Conservation (phyloP, 2,888 invertebrate species). For the Nebria brevicollis region DNA sequence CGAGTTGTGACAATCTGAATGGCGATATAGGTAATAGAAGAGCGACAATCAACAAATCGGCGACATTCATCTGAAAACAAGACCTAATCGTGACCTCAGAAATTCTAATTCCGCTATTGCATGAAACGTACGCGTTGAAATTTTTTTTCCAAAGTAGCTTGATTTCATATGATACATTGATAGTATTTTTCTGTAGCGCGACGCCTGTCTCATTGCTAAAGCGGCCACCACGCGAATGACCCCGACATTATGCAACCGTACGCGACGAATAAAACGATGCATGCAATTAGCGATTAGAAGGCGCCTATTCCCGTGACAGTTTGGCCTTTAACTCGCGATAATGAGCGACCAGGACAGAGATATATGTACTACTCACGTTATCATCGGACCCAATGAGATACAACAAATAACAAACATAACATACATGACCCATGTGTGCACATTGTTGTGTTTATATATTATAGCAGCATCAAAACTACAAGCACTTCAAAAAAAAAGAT, state of each 20-base stretch:
- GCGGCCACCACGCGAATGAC: slow-evolving; percentile 3
- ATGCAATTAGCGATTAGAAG: slow-evolving; percentile 23
- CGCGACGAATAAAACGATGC: slow-evolving; percentile 13
- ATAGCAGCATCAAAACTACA: neutral
- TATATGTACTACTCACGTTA: neutral
- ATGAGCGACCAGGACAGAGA: neutral
- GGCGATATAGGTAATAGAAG: too few relatives aligned
- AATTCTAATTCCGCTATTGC: too few relatives aligned
- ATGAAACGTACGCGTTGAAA: too few relatives aligned
- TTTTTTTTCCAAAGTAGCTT: too few relatives aligned
- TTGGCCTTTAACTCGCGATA: slow-evolving; percentile 19
- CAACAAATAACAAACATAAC: neutral
- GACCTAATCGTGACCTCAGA: too few relatives aligned
- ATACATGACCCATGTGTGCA: neutral
- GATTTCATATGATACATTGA: neutral
- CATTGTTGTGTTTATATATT: neutral
- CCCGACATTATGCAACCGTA: slow-evolving; percentile 16
- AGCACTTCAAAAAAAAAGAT: too few relatives aligned
- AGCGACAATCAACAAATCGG: too few relatives aligned
- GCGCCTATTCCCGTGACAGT: slow-evolving; percentile 19
- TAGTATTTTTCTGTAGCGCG: neutral
- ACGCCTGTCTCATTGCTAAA: neutral
- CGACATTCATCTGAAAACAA: too few relatives aligned
- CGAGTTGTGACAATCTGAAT: too few relatives aligned
- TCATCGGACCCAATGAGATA: neutral